Evolutionary conservation across 2,797 vertebrate species (phyloP), one percentile per base, ranked within the genome.

Genomic region (Poeciliopsis gracilis): DNA sequence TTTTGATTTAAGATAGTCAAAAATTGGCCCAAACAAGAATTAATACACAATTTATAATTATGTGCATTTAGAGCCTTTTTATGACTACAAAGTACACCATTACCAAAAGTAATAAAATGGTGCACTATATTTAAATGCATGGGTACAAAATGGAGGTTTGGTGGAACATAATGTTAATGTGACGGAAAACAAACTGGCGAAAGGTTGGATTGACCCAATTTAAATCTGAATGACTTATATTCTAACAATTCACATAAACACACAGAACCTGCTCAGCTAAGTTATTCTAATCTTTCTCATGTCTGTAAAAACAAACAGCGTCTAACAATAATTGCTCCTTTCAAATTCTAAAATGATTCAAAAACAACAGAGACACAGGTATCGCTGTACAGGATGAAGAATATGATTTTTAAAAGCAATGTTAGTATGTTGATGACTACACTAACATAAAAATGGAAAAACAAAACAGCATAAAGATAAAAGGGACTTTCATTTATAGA

Each of bases 301-400:
- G 53, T 57, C 25, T 57, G 25, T 28, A 57, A 57, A 53, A 53
- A 53, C 51, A 53, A 28, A 28, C 53, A n/a, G 25, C 25, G 0
- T n/a, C 25, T 28, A 57, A 28, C 55, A 59, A 28, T 59, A 30
- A 13, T 28, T 57, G 13, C 15, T 57, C 25, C 10, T 55, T 55
- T 55, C n/a, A 59, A 59, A 59, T 30, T 30, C n/a, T 59, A 59
- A 59, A 59, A 59, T 59, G 55, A 59, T 13, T 59, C 55, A 59
- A 30, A 59, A 59, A 13, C n/a, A 59, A 59, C 55, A 28, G n/a
- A 30, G 12, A 28, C n/a, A 28, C n/a, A 30, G 55, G 55, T 59
- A 28, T 15, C 30, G n/a, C n/a, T 61, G 30, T 61, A 18, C 4
- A 33, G 59, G 13, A 33, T 18, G 16, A 30, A 33, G n/a, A 7